Base-by-base conservation (phyloP, 2,113 vertebrate species). In the Macrotis lagotis region DNA sequence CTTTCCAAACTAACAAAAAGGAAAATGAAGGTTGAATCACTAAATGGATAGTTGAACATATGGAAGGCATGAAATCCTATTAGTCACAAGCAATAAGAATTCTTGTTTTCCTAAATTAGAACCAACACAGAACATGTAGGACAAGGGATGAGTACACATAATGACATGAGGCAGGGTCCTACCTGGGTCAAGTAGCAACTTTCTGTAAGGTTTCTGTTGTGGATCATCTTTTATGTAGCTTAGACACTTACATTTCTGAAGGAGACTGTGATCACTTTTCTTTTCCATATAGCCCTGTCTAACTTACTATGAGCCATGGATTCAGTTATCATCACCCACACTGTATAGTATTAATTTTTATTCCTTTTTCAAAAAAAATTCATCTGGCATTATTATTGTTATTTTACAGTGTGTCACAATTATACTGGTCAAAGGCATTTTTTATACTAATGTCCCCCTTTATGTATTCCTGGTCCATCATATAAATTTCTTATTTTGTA, bases 181-280 rank as follows among this genome's bases (percentile, higher is more conserved):
- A 28, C 44, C 22, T 91, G 90, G 91, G 90, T 90, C 90, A 96
- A 89, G 92, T 94, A 94, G 93, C 83, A 55, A 55, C 52, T 50
- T 92, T n/a, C 74, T 96, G 47, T 90, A 53, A 48, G 47, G 50
- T 51, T 95, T 48, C 83, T 59, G 93, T 44, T 14, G 26, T 3
- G n/a, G 48, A 95, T 97, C 92, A 97, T 95, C 92, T 88, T 51
- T 8, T 48, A 51, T 95, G 7, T 44, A 53, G 48, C 74, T 91
- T 93, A 49, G 14, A 95, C 50, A 83, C 44, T 22, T 44, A 1
- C n/a, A 83, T 83, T 83, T 91, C 74, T 19, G 16, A 25, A 10
- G 2, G 12, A 16, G 51, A 48, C 90, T 25, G 53, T 90, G 50
- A n/a, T 44, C 1, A 44, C 0, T 89, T 92, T 47, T 92, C 66